Evolutionary conservation across 1,140 invertebrate genomes (phyloP), one percentile per base, ranked within the genome.

Genomic region (Zaprionus lachaisei): DNA sequence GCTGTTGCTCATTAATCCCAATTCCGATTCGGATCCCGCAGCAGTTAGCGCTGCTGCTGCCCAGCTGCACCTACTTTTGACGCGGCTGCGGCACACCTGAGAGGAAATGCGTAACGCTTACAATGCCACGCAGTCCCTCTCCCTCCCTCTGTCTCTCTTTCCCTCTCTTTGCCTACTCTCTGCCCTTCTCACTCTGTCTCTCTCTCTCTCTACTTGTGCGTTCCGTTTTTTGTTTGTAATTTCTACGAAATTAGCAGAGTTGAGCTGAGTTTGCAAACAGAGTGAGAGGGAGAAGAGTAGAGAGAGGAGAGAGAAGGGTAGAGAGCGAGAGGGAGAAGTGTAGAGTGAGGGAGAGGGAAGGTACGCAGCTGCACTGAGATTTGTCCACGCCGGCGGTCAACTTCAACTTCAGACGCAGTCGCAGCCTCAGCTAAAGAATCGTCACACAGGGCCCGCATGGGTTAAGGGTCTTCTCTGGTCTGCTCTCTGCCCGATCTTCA

Each of bases 1-100:
- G 20, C 80, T 86, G 83, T 80, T 86, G 83, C 83, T 87, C 83
- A 87, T 87, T 87, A 87, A 87, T 87, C 81, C 83, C 83, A 76
- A 85, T 82, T 82, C 78, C 64, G 51, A 69, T 58, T 57, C 77
- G 69, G 51, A 37, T 28, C n/a, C 62, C 20, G 49, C 14, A 31
- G 24, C 58, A 20, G 47, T 14, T 22, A 17, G 26, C 54, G 17
- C 24, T 9, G 56, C 44, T 12, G 67, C 68, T 55, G 66, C 62
- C 81, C 83, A 78, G 77, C 83, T 87, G 83, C 83, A 87, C 83
- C 83, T 87, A 83, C 83, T 83, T 86, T 89, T 68, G 70, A 69
- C 68, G 9, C 34, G 55, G 73, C 34, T 44, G 58, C 22, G 60
- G 83, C 80, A 86, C 83, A 86, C 83, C 83, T 86, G 83, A 86